Evolutionary conservation across 2,888 invertebrate species (phyloP).

Genomic region (Cecidostiba fungosa): DNA sequence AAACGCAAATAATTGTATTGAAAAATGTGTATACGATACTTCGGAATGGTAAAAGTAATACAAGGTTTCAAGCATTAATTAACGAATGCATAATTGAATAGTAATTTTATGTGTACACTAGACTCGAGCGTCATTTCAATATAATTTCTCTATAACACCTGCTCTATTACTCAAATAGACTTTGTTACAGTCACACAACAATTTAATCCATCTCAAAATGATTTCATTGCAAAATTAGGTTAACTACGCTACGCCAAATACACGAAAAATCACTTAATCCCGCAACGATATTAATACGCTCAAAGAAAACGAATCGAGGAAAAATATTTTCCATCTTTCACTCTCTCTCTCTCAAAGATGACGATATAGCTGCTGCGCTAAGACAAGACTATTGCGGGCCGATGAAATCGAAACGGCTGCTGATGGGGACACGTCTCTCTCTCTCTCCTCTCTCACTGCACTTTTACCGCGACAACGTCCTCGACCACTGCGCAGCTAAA

Average conservation of each 20-base stretch:
- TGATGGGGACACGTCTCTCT: not conserved
- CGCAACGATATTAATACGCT: not conserved
- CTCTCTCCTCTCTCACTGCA: slow-evolving; percentile 35
- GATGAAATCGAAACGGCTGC: slow-evolving; percentile 31
- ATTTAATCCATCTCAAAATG: too few relatives aligned
- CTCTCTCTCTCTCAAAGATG: not conserved
- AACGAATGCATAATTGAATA: not conserved
- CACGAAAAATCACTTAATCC: not conserved
- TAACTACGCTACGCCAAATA: not conserved
- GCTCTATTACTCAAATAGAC: too few relatives aligned
- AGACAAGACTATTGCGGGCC: not conserved
- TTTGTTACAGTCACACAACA: too few relatives aligned
- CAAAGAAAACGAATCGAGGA: not conserved
- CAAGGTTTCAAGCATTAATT: not conserved
- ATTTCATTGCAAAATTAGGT: not conserved
- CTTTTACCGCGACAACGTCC: slow-evolving; percentile 57
- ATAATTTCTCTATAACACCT: not conserved
- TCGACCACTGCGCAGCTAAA: slow-evolving; percentile 43
- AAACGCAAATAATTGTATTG: too few relatives aligned
- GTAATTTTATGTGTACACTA: not conserved
- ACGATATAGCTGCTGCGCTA: not conserved
- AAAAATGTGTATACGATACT: not conserved
- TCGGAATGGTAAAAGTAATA: not conserved
- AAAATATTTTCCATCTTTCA: not conserved
- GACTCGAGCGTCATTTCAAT: not conserved